Evolutionary conservation across 2,113 vertebrate species (phyloP).

Genomic region (Oncorhynchus gorbuscha): DNA sequence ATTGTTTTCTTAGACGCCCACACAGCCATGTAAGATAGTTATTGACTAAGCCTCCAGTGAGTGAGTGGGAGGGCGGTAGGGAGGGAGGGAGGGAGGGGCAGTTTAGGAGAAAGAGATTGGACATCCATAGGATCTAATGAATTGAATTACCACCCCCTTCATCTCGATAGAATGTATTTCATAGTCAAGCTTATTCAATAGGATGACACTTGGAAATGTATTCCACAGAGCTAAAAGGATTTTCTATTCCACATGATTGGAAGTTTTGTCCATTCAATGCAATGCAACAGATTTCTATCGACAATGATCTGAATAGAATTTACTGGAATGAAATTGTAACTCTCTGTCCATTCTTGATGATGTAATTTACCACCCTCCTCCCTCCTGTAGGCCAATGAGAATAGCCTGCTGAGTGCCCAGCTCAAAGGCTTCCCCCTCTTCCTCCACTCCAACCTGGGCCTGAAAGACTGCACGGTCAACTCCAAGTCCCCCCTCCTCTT

Average conservation of each 20-base stretch:
- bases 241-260: conserved; percentile 54
- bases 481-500: conserved; percentile 92
- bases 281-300: conserved; percentile 35
- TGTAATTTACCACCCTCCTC: not conserved
- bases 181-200: too few relatives aligned
- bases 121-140: too few relatives aligned
- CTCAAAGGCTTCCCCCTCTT: conserved; percentile 97
- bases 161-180: too few relatives aligned
- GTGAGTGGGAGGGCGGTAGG: not conserved
- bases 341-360: not conserved
- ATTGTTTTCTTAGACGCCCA: not conserved
- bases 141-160: too few relatives aligned
- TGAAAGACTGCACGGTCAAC: conserved; percentile 96
- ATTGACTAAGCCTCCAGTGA: not conserved
- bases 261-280: conserved; percentile 41
- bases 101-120: not conserved
- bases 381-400: conserved; percentile 88
- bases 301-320: not conserved
- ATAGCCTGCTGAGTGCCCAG: conserved; percentile 95
- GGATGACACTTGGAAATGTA: too few relatives aligned
- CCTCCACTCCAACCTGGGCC: conserved; percentile 92
- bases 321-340: not conserved
- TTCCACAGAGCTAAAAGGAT: too few relatives aligned
- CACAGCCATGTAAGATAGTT: not conserved
- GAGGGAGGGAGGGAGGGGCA: not conserved